Evolutionary conservation across 2,113 vertebrate species (phyloP).

Genomic region (Sander lucioperca): DNA sequence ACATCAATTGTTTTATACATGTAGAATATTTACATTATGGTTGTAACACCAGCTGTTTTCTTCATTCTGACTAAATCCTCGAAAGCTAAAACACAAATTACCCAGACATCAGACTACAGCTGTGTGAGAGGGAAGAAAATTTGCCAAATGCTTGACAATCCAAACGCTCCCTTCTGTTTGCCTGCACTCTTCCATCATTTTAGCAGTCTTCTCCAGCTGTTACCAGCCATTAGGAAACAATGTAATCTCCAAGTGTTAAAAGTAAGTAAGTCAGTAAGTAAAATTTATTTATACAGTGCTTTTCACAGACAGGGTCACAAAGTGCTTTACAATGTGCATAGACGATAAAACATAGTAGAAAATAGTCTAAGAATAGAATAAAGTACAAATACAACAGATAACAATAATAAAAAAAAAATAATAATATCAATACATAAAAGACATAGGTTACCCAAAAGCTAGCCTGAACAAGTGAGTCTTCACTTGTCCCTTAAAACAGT

Average conservation of each 20-base stretch:
- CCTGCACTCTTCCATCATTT: slow-evolving; percentile 51
- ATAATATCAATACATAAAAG: no score
- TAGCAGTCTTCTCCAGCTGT: slow-evolving; percentile 44
- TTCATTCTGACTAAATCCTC: slow-evolving; percentile 13
- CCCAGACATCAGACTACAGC: slow-evolving; percentile 18
- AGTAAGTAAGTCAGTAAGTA: slow-evolving; percentile 1
- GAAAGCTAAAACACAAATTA: slow-evolving; percentile 32
- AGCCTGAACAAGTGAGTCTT: no score
- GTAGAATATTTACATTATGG: slow-evolving; percentile 39
- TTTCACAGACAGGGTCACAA: no score
- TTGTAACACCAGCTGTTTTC: slow-evolving; percentile 27
- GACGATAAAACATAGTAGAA: no score
- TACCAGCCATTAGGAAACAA: slow-evolving; percentile 34
- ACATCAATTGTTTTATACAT: neutral
- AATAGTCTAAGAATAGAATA: no score
- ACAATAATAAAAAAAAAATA: no score
- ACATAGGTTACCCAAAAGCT: no score
- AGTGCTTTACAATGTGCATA: no score
- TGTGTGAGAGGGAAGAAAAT: slow-evolving; percentile 28
- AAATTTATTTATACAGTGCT: no score
- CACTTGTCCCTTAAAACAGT: no score
- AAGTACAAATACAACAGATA: no score
- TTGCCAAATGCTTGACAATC: slow-evolving; percentile 22
- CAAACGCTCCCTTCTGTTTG: slow-evolving; percentile 42
- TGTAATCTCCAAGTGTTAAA: slow-evolving; percentile 14